Percentiles rank a stretch among this genome's conserved stretches.
Conservation (phyloP, 2,888 invertebrate genomes). For the Drosophila ezoana region DNA sequence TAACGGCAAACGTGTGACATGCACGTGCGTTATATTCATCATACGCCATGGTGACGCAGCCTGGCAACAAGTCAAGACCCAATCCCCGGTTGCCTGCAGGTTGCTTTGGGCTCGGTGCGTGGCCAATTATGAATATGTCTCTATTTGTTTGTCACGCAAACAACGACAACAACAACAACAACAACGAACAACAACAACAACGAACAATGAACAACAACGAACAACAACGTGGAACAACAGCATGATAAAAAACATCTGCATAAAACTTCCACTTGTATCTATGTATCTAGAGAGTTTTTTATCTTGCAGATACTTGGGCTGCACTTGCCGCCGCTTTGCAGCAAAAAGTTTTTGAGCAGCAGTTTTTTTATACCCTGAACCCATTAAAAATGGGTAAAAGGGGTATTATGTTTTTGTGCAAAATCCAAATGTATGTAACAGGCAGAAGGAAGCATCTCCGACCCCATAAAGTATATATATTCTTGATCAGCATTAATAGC, state of each 20-base stretch:
- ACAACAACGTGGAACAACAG: constrained; percentile 8
- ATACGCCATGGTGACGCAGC: constrained; percentile 72
- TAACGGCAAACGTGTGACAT: constrained; percentile 61
- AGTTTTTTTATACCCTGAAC: too few relatives aligned
- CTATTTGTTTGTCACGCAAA: constrained; percentile 71
- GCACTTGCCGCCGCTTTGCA: constrained; percentile 50
- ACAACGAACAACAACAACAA: constrained; percentile 14
- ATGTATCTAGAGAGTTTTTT: constrained; percentile 40
- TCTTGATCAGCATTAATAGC: too few relatives aligned
- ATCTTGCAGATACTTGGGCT: constrained; percentile 69
- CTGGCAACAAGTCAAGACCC: constrained; percentile 20
- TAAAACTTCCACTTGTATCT: constrained; percentile 58
- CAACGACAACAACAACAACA: constrained; percentile 20
- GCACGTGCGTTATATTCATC: constrained; percentile 76
- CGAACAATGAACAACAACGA: too few relatives aligned
- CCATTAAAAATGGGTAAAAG: too few relatives aligned
- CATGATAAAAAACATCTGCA: constrained; percentile 61
- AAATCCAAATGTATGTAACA: too few relatives aligned
- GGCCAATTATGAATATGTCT: constrained; percentile 73
- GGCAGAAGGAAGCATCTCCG: too few relatives aligned
- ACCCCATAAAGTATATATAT: too few relatives aligned
- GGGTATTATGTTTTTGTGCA: too few relatives aligned
- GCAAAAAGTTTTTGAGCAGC: constrained; percentile 48
- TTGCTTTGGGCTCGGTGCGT: constrained; percentile 28
- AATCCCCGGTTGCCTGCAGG: constrained; percentile 9